Evolutionary conservation across 2,113 vertebrate genomes (phyloP), one percentile per base, ranked within the genome.

Genomic region (Stegastes partitus): DNA sequence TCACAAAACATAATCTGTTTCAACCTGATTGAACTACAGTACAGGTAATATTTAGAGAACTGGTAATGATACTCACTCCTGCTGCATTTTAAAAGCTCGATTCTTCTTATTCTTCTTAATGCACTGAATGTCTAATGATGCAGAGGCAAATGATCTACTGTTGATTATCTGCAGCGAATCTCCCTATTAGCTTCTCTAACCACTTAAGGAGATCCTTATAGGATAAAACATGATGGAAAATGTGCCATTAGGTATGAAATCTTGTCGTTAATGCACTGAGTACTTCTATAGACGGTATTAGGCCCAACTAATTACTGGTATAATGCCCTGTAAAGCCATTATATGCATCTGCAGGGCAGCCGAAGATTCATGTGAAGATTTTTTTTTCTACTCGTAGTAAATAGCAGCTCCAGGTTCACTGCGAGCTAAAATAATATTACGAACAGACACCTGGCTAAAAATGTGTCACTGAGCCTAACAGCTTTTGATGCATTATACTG

Each of bases 91-190:
- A n/a, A 55, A n/a, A 64, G 26, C 31, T 8, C 31, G 10, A 2
- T 34, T 34, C 8, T 34, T 0, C 0, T 61, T 18, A 21, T 66
- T 76, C 47, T 39, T 74, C 44, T 50, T 61, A 51, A 67, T 74
- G 77, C 76, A 37, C 42, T 16, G 42, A 65, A 21, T 53, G 78
- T 77, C 56, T 83, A 89, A 79, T 79, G 89, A 83, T 14, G 54
- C 77, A 55, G 66, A 51, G 66, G 22, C 58, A 71, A 82, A 84
- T 63, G 63, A 80, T 62, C 69, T 59, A 26, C 57, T 44, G 65
- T 61, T 69, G 55, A 77, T 87, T 66, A 68, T 73, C 71, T 22
- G n/a, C 77, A 23, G 7, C 59, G 28, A 65, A 44, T 66, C 45
- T 64, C 39, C 58, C 83, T 82, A 77, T 90, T 82, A 85, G 45